Evolutionary conservation across 2,113 vertebrate species (phyloP).

Genomic region (Rhagologus leucostigma): DNA sequence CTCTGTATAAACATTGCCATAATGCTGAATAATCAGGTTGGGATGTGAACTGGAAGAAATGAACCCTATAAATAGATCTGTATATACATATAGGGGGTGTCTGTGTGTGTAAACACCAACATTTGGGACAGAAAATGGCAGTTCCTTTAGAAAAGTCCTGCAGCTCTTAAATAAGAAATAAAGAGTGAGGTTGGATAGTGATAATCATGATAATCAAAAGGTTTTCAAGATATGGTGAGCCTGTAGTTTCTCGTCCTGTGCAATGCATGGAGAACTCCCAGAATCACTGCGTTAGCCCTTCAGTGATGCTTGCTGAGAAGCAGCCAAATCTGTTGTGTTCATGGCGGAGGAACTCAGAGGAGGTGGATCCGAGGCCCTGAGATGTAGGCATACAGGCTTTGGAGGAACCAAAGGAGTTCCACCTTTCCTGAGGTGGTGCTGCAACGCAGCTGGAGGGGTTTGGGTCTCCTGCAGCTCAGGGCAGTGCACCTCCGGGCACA

Average conservation of each 20-base stretch:
- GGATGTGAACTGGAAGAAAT: background rate
- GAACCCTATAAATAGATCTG: background rate
- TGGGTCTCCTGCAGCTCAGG: background rate
- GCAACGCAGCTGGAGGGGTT: background rate
- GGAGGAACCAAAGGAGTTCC: background rate
- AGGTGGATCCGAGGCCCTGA: background rate
- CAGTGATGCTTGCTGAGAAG: background rate
- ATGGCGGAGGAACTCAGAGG: background rate
- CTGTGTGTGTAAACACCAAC: background rate
- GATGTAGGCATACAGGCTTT: accelerated
- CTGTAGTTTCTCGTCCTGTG: background rate
- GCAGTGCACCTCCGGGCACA: background rate
- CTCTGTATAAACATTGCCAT: constrained; percentile 17
- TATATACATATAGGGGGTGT: background rate
- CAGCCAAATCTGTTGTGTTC: background rate
- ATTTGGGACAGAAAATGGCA: background rate
- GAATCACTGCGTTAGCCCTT: background rate
- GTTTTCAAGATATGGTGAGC: background rate
- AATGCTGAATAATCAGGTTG: constrained; percentile 25
- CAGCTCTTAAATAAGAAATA: background rate
- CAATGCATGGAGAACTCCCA: background rate
- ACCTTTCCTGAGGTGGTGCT: background rate
- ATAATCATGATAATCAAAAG: background rate
- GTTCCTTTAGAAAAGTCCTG: background rate
- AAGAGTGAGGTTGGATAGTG: background rate